Percentiles rank a stretch among this genome's conserved stretches.
phyloP scores from a whole-genome alignment of 2,888 invertebrate genomes.

The Ceriagrion tenellum region DNA sequence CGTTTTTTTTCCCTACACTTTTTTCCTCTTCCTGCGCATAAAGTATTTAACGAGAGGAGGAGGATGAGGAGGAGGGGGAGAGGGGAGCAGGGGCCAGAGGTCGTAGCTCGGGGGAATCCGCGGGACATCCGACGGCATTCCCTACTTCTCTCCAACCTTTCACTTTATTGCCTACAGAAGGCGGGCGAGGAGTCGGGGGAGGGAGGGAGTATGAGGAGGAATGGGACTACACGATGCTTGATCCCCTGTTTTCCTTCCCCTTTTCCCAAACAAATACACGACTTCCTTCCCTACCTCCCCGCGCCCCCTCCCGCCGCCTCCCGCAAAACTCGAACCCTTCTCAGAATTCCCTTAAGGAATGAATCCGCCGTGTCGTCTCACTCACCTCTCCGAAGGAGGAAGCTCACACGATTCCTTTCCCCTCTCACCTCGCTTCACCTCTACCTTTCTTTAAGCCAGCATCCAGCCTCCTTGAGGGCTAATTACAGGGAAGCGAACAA shows the following conservation, averaged over 20 bases:
- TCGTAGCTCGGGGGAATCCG: slow-evolving; percentile 9
- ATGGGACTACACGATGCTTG: background rate
- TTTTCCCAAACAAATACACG: background rate
- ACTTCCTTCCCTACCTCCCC: background rate
- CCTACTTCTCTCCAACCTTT: background rate
- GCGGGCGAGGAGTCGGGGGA: background rate
- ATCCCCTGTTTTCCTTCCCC: background rate
- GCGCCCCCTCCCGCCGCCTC: background rate
- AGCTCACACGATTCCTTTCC: no score
- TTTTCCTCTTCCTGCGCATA: background rate
- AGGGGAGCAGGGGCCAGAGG: background rate
- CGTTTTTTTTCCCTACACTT: background rate
- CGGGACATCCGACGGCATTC: slow-evolving; percentile 26
- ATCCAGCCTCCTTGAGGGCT: background rate
- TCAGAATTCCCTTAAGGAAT: background rate
- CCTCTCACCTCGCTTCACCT: no score
- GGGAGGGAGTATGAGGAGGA: background rate
- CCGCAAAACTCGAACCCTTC: background rate
- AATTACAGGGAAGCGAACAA: background rate
- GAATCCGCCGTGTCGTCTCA: background rate
- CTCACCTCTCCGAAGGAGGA: background rate
- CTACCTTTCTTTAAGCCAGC: background rate
- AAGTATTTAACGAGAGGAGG: background rate
- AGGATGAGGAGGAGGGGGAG: background rate
- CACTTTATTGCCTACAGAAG: background rate